These are phyloP conservation scores for Plecturocebus donacophilus DNA, from an alignment of 2,113 vertebrate species.

Conservation along the genomic window DNA sequence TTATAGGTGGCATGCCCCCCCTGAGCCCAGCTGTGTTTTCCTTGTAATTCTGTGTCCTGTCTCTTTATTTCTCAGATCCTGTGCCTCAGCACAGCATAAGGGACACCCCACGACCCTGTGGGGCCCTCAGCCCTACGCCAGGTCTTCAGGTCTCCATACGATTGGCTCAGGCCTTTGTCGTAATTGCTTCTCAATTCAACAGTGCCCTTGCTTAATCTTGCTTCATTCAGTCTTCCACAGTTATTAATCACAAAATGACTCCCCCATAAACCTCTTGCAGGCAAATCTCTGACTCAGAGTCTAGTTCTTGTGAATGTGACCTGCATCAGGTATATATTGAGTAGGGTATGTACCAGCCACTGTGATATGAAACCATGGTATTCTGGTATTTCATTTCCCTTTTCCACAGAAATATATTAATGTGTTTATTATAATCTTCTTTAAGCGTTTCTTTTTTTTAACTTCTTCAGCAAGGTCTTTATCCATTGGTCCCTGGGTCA, in stretches of 20 bases:
- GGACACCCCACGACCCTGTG: too few species aligned
- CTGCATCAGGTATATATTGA: not conserved
- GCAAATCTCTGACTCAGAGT: not conserved
- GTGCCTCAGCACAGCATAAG: too few species aligned
- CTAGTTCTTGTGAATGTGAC: not conserved
- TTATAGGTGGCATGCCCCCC: too few species aligned
- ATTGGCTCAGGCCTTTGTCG: not conserved
- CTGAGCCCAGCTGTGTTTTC: too few species aligned
- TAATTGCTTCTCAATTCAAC: slow-evolving; percentile 1
- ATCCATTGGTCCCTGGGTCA: not conserved
- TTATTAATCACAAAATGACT: not conserved
- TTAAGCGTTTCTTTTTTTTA: slow-evolving; percentile 24
- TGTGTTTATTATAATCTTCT: not conserved
- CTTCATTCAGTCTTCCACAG: not conserved
- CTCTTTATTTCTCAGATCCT: too few species aligned
- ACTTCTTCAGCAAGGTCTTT: not conserved
- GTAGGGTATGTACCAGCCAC: not conserved
- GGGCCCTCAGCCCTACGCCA: not conserved
- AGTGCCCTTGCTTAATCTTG: not conserved
- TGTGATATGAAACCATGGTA: not conserved
- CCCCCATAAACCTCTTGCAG: not conserved
- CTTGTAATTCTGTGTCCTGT: too few species aligned
- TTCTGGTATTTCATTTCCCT: not conserved
- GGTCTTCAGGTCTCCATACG: not conserved
- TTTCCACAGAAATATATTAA: not conserved